Conservation (phyloP, 2,888 invertebrate genomes). For the Folsomia candida region DNA sequence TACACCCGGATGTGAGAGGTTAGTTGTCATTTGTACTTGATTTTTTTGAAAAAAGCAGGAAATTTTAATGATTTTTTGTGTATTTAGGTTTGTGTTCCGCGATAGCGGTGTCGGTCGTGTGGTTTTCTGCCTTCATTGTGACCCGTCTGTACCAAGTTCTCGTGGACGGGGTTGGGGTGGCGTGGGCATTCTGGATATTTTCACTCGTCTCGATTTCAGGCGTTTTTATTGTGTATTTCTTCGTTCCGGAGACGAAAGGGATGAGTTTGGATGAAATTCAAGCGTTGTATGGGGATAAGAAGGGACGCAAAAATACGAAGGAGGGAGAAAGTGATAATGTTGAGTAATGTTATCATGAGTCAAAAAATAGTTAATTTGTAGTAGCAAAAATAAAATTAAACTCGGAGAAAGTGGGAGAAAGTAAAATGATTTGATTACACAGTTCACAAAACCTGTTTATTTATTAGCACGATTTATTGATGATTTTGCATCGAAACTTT, state of each 20-base stretch:
- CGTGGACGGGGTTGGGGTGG: conserved; percentile 26
- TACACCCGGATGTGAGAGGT: conserved; percentile 69
- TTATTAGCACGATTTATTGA: no score
- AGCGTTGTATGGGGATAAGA: not conserved
- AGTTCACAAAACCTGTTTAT: no score
- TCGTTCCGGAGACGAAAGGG: conserved; percentile 37
- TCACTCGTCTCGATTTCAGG: conserved; percentile 29
- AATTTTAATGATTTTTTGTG: not conserved
- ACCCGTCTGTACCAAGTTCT: conserved; percentile 50
- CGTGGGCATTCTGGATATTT: conserved; percentile 43
- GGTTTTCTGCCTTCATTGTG: conserved; percentile 66
- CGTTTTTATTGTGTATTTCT: conserved; percentile 21
- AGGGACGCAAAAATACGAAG: no score
- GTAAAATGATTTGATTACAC: no score
- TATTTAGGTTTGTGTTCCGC: conserved; percentile 62
- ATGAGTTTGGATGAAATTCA: conserved; percentile 14
- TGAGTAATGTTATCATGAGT: no score
- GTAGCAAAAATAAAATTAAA: no score
- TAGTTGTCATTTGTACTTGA: no score
- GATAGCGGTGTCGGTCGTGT: conserved; percentile 71
- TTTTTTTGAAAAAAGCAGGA: not conserved
- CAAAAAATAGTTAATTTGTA: no score
- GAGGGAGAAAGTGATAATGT: no score
- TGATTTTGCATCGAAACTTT: no score
- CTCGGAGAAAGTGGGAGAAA: no score